phyloP scores from a whole-genome alignment of 2,888 invertebrate species.

The Pyralis farinalis region DNA sequence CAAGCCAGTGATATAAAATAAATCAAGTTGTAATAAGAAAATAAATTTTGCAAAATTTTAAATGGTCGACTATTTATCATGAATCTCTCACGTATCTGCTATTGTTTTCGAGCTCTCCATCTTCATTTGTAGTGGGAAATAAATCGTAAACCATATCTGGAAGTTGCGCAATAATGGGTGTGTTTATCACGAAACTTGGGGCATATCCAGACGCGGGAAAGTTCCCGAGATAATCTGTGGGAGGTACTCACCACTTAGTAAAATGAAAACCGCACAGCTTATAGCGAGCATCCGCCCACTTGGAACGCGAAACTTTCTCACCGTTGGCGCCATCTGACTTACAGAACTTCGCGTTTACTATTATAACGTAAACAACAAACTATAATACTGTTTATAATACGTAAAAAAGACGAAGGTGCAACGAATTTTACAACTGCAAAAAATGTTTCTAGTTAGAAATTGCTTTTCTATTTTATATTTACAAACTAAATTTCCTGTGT shows the following conservation, averaged over 20 bases:
- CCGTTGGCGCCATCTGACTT: slow-evolving; percentile 44
- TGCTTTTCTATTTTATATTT: too few relatives aligned
- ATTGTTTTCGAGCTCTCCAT: neutral
- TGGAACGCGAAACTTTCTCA: slow-evolving; percentile 34
- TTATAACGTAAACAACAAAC: slow-evolving; percentile 2
- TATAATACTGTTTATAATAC: neutral
- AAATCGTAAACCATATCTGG: slow-evolving; percentile 18
- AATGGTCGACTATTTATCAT: too few relatives aligned
- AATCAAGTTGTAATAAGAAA: too few relatives aligned
- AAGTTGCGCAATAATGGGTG: slow-evolving; percentile 18
- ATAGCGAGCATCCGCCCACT: slow-evolving; percentile 36
- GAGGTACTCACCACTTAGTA: slow-evolving; percentile 64
- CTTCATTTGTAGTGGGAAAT: slow-evolving; percentile 4
- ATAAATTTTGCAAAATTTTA: too few relatives aligned
- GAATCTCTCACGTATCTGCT: neutral
- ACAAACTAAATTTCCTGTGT: too few relatives aligned
- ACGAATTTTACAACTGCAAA: too few relatives aligned
- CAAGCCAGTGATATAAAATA: too few relatives aligned
- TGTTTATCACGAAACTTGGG: slow-evolving; percentile 43
- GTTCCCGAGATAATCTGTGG: slow-evolving; percentile 37
- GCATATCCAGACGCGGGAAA: slow-evolving; percentile 32
- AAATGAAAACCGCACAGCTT: slow-evolving; percentile 47
- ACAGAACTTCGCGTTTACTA: slow-evolving; percentile 13
- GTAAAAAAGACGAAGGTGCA: too few relatives aligned
- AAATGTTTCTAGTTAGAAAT: neutral